phyloP scores from a whole-genome alignment of 2,113 vertebrate species.

The Urocynchramus pylzowi region DNA sequence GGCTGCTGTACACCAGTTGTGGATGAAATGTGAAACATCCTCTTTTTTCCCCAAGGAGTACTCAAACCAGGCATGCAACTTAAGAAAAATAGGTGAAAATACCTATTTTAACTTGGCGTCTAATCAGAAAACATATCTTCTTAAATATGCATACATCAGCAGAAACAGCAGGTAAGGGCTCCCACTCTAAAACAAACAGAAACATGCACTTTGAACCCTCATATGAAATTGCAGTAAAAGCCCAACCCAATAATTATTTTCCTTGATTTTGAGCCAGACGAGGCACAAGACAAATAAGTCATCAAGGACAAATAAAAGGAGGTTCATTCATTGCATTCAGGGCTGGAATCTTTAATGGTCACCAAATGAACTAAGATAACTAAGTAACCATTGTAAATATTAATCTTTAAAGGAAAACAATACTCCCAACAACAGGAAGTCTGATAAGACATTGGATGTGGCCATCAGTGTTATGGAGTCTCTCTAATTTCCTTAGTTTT shows the following conservation, averaged over 20 bases:
- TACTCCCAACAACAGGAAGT: conserved; percentile 64
- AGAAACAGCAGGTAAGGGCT: background rate
- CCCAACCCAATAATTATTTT: conserved; percentile 60
- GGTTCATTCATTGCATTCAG: conserved; percentile 59
- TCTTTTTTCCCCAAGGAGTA: background rate
- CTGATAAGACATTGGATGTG: conserved; percentile 64
- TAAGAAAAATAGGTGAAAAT: background rate
- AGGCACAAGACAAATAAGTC: conserved; percentile 67
- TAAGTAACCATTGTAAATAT: conserved; percentile 69
- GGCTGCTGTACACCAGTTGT: background rate
- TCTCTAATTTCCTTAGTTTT: conserved; percentile 55
- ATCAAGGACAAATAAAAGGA: conserved; percentile 67
- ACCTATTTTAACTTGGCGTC: background rate
- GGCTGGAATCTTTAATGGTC: conserved; percentile 60
- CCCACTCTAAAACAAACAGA: conserved; percentile 17
- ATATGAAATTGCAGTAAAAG: conserved; percentile 55
- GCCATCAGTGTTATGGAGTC: conserved; percentile 58
- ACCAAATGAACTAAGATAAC: conserved; percentile 66
- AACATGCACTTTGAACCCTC: conserved; percentile 43
- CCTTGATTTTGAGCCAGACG: conserved; percentile 56
- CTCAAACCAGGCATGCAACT: background rate
- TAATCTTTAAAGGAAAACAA: conserved; percentile 69
- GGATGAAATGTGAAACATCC: background rate
- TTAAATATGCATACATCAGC: conserved; percentile 9
- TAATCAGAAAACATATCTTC: background rate